Evolutionary conservation across 1,140 invertebrate species (phyloP).

Genomic region (Drosophila bipectinata): DNA sequence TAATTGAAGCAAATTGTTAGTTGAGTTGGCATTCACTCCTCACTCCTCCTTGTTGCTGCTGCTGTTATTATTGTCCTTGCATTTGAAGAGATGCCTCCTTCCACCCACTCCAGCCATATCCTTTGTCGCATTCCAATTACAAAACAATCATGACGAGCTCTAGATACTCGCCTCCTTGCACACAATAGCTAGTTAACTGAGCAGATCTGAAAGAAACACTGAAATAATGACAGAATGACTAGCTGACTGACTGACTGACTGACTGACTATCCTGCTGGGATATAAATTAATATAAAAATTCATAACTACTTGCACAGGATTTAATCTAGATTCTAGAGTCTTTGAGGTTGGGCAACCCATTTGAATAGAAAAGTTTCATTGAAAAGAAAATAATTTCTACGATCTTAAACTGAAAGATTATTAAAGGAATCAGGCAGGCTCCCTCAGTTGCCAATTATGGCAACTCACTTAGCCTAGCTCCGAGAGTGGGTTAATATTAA

Average conservation of each 20-base stretch:
- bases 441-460: background rate
- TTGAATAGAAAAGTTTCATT: too few species aligned
- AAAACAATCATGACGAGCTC: conserved; percentile 80
- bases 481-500: conserved; percentile 1
- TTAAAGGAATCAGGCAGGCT: background rate
- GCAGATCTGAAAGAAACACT: conserved; percentile 7
- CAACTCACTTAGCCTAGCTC: background rate
- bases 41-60: conserved; percentile 3
- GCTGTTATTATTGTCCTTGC: conserved; percentile 53
- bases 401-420: too few species aligned
- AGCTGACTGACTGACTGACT: conserved; percentile 3
- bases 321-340: background rate
- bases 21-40: conserved; percentile 73
- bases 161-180: conserved; percentile 38
- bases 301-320: conserved; percentile 6
- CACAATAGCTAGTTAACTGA: conserved; percentile 58
- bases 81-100: conserved; percentile 49
- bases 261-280: background rate
- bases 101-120: background rate
- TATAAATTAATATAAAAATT: conserved; percentile 1
- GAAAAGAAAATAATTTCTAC: too few species aligned
- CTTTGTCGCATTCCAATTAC: conserved; percentile 77
- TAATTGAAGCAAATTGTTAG: conserved; percentile 82
- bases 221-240: conserved; percentile 4
- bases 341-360: background rate